Conservation (phyloP, 2,113 vertebrate species). For the Cavia porcellus region DNA sequence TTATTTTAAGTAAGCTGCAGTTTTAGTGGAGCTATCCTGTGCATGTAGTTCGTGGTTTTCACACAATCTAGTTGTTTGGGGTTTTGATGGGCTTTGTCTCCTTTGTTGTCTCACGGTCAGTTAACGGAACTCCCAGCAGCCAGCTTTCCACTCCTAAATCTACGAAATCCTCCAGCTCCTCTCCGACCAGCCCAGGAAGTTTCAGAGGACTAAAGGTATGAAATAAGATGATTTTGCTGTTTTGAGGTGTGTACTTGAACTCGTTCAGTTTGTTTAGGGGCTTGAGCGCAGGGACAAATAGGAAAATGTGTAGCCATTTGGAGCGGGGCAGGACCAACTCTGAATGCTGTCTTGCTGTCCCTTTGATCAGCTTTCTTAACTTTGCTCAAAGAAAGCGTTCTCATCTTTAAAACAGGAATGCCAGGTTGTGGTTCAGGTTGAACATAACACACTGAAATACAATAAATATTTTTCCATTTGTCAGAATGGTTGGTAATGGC, state of each 20-base stretch:
- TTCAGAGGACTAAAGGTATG: conserved; percentile 93
- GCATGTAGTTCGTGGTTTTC: conserved; percentile 8
- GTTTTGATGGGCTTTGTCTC: conserved; percentile 44
- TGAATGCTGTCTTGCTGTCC: not conserved
- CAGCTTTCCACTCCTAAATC: conserved; percentile 95
- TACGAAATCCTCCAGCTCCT: conserved; percentile 96
- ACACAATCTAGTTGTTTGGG: not conserved
- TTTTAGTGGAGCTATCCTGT: not conserved
- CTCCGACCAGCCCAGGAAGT: conserved; percentile 95
- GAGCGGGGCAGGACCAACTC: not conserved
- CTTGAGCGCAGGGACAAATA: not conserved
- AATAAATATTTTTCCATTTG: not conserved
- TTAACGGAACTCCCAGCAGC: conserved; percentile 95
- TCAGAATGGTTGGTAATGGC: not conserved
- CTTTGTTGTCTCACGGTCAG: conserved; percentile 86
- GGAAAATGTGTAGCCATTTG: conserved; percentile 13
- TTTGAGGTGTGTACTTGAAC: not conserved
- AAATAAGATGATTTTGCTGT: not conserved
- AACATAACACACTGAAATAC: not conserved
- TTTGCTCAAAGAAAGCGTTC: not conserved
- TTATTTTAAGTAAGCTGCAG: not conserved
- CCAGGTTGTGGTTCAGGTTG: not conserved
- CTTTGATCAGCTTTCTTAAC: not conserved
- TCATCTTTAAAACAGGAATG: not conserved
- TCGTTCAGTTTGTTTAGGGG: not conserved